Conservation (phyloP, 2,888 invertebrate genomes). For the Scelioninae gen. 1 region DNA sequence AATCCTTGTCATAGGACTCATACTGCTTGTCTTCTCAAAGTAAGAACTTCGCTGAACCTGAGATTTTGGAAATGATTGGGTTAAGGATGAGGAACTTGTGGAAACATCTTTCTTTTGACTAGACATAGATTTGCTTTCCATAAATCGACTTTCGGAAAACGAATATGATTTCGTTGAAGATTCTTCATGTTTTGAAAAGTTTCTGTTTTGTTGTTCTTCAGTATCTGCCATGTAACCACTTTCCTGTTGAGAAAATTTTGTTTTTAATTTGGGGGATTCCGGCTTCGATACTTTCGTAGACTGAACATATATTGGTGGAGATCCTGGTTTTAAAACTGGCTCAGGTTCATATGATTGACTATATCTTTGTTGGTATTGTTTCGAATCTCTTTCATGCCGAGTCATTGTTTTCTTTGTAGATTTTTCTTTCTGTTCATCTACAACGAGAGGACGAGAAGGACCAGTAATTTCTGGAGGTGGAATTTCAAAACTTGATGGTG, state of each 20-base stretch:
- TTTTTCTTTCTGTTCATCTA: slow-evolving; percentile 75
- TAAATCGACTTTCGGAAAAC: slow-evolving; percentile 79
- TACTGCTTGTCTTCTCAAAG: slow-evolving; percentile 78
- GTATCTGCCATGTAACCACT: slow-evolving; percentile 90
- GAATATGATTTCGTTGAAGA: slow-evolving; percentile 76
- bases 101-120: slow-evolving; percentile 76
- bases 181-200: slow-evolving; percentile 78
- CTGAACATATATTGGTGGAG: slow-evolving; percentile 82
- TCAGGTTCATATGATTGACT: slow-evolving; percentile 71
- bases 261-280: slow-evolving; percentile 86
- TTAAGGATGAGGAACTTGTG: slow-evolving; percentile 64
- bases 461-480: slow-evolving; percentile 81
- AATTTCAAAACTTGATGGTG: slow-evolving; percentile 86
- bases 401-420: slow-evolving; percentile 75
- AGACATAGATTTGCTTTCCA: slow-evolving; percentile 79
- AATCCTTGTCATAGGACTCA: slow-evolving; percentile 76
- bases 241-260: slow-evolving; percentile 85
- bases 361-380: slow-evolving; percentile 79
- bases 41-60: slow-evolving; percentile 79
- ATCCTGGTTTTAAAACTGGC: slow-evolving; percentile 79
- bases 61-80: slow-evolving; percentile 71
- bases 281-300: slow-evolving; percentile 82
- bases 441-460: slow-evolving; percentile 75
- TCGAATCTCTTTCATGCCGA: slow-evolving; percentile 77
- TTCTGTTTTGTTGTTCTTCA: slow-evolving; percentile 85